phyloP scores from a whole-genome alignment of 2,888 invertebrate species.

The Drosophila koepferae region DNA sequence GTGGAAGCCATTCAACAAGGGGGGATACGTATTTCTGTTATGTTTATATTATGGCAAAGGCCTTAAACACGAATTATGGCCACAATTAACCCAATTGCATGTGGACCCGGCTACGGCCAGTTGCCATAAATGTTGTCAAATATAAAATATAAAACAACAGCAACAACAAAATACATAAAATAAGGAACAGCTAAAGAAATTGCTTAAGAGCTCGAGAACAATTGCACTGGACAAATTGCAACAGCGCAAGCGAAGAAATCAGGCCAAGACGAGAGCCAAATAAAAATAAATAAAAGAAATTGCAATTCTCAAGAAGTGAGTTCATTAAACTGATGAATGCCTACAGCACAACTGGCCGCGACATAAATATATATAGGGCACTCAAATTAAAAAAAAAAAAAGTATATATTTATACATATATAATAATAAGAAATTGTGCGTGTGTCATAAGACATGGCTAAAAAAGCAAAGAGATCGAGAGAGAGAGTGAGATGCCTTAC shows the following conservation, averaged over 20 bases:
- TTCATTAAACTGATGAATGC: constrained; percentile 60
- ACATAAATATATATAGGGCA: constrained; percentile 5
- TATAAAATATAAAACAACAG: constrained; percentile 24
- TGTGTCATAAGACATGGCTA: background rate
- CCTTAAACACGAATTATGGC: constrained; percentile 71
- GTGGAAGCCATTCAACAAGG: background rate
- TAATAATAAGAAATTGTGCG: background rate
- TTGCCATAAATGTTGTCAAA: constrained; percentile 47
- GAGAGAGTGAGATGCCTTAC: too few relatives aligned
- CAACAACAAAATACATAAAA: constrained; percentile 23
- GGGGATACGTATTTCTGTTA: background rate
- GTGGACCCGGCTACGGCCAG: constrained; percentile 43
- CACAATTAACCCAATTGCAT: constrained; percentile 74
- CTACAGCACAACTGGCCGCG: constrained; percentile 9
- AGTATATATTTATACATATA: background rate
- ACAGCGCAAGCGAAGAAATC: constrained; percentile 21
- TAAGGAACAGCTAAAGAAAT: constrained; percentile 47
- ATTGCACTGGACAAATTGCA: constrained; percentile 58
- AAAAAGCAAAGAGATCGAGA: background rate
- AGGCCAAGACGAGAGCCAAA: constrained; percentile 24
- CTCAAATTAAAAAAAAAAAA: constrained; percentile 6
- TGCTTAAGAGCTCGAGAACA: constrained; percentile 63
- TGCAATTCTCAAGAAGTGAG: constrained; percentile 44
- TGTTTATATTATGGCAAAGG: constrained; percentile 48
- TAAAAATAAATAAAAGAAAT: constrained; percentile 43